phyloP scores from a whole-genome alignment of 1,140 invertebrate species.

The Nasonia vitripennis region DNA sequence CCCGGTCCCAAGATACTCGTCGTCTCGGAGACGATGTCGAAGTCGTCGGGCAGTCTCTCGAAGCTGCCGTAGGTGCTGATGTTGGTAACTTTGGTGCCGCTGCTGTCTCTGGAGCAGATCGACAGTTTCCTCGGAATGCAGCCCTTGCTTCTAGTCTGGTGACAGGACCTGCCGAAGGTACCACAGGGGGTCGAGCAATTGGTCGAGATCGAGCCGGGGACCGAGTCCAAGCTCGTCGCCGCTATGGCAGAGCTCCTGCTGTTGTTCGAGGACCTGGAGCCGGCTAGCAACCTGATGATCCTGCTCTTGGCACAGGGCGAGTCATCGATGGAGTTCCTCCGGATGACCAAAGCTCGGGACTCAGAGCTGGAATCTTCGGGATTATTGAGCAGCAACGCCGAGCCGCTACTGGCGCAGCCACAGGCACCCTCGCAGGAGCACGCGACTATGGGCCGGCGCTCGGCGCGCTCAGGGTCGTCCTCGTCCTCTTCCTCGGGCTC shows the following conservation, averaged over 20 bases:
- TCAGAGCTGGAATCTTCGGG: background rate
- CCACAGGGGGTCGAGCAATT: constrained; percentile 54
- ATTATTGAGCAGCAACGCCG: background rate
- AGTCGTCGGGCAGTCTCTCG: constrained; percentile 61
- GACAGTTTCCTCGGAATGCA: constrained; percentile 57
- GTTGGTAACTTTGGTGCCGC: constrained; percentile 58
- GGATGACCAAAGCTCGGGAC: background rate
- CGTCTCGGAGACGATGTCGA: constrained; percentile 61
- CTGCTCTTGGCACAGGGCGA: background rate
- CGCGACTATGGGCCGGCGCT: background rate
- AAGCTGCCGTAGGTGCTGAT: constrained; percentile 59
- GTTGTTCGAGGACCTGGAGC: background rate
- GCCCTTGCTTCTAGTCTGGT: background rate
- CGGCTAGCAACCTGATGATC: background rate
- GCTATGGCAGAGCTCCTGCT: background rate
- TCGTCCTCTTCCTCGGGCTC: constrained; percentile 28
- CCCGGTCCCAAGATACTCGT: constrained; percentile 55
- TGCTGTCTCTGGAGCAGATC: constrained; percentile 61
- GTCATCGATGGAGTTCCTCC: background rate
- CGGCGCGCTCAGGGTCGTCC: constrained; percentile 10
- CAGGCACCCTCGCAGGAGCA: constrained; percentile 70
- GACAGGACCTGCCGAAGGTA: constrained; percentile 45
- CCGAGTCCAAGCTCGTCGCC: constrained; percentile 52
- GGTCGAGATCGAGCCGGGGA: constrained; percentile 54
- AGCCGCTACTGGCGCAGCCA: constrained; percentile 59